A percentile compares a stretch with the other conserved stretches of the same genome.
Evolutionary conservation across 1,140 invertebrate genomes (phyloP).

Genomic region (Meteorus sp.): DNA sequence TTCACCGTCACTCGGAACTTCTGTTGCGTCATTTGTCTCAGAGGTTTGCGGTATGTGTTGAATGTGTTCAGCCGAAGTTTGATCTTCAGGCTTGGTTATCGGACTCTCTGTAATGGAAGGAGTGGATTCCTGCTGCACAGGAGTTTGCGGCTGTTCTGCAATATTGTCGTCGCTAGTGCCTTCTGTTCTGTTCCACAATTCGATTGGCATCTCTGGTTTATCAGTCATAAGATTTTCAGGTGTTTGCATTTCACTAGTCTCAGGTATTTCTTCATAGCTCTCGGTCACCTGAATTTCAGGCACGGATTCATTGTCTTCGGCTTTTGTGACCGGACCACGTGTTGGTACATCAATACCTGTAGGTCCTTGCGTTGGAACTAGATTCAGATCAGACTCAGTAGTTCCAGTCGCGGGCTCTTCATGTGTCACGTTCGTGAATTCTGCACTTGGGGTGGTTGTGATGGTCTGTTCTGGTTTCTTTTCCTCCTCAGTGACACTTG

Average conservation of each 20-base stretch:
- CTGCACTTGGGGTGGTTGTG: neutral
- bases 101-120: too few species aligned
- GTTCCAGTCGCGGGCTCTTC: conserved; percentile 24
- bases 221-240: conserved; percentile 37
- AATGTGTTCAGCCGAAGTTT: too few species aligned
- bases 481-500: conserved; percentile 30
- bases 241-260: conserved; percentile 26
- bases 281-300: conserved; percentile 35
- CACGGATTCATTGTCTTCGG: conserved; percentile 44
- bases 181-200: too few species aligned
- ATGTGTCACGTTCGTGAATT: neutral
- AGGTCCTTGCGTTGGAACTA: conserved; percentile 36
- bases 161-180: too few species aligned
- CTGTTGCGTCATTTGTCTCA: too few species aligned
- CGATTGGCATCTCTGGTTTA: conserved; percentile 25
- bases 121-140: too few species aligned
- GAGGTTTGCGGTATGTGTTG: too few species aligned
- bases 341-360: conserved; percentile 42
- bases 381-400: conserved; percentile 14
- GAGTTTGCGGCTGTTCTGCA: too few species aligned
- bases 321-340: conserved; percentile 44
- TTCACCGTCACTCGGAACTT: too few species aligned
- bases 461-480: conserved; percentile 21
- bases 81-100: too few species aligned
- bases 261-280: conserved; percentile 28